Evolutionary conservation across 2,797 vertebrate genomes (phyloP).

Genomic region (Chloroceryle inda): DNA sequence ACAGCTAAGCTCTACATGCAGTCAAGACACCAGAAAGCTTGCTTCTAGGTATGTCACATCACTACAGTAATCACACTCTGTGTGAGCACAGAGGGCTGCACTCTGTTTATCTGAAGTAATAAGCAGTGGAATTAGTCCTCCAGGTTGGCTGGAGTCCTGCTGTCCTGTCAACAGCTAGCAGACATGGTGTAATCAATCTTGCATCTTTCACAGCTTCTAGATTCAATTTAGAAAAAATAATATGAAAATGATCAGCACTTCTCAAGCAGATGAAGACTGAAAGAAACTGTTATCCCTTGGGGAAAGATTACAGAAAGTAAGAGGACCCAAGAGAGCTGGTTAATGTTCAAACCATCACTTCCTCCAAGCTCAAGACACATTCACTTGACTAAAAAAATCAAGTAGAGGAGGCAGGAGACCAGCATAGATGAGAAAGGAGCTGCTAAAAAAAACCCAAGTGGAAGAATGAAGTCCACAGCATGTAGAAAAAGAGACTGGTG

Average conservation of each 20-base stretch:
- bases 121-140: not conserved
- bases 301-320: too few species aligned
- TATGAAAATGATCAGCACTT: not conserved
- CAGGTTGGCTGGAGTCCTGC: not conserved
- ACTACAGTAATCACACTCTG: not conserved
- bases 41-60: not conserved
- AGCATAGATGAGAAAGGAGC: too few species aligned
- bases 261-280: not conserved
- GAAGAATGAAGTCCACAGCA: too few species aligned
- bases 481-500: too few species aligned
- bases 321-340: too few species aligned
- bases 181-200: not conserved
- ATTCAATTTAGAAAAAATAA: slow-evolving; percentile 12
- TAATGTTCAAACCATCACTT: too few species aligned
- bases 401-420: too few species aligned
- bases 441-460: too few species aligned
- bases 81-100: not conserved
- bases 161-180: slow-evolving; percentile 36
- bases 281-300: not conserved
- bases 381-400: too few species aligned
- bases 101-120: not conserved
- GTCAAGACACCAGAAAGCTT: not conserved
- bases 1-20: not conserved
- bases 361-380: too few species aligned
- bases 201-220: not conserved